phyloP scores from a whole-genome alignment of 2,888 invertebrate genomes.

The Ectropis crepuscularia region DNA sequence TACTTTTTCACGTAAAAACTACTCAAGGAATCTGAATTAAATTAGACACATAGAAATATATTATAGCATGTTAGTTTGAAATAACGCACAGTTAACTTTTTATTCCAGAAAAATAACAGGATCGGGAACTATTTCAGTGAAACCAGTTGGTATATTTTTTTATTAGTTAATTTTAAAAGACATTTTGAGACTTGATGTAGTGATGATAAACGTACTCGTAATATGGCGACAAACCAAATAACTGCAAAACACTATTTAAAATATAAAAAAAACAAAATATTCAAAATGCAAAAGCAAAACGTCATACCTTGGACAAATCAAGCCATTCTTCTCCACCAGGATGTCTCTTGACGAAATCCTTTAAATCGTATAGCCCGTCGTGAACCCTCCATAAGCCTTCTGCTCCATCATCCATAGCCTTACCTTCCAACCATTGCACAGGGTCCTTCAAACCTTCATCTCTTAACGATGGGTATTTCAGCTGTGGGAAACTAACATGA shows the following conservation, averaged over 20 bases:
- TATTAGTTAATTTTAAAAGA: too few relatives aligned
- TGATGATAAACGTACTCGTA: too few relatives aligned
- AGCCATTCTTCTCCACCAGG: conserved; percentile 94
- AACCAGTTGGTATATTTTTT: too few relatives aligned
- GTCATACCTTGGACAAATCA: conserved; percentile 85
- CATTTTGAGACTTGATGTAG: too few relatives aligned
- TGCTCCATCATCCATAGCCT: conserved; percentile 88
- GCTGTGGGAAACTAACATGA: conserved; percentile 76
- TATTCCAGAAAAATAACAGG: too few relatives aligned
- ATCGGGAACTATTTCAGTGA: too few relatives aligned
- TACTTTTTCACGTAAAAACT: too few relatives aligned
- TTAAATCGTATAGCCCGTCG: conserved; percentile 93
- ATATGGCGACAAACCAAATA: neutral
- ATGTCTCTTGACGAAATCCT: conserved; percentile 90
- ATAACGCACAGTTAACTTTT: too few relatives aligned
- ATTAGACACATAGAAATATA: too few relatives aligned
- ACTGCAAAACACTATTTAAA: neutral
- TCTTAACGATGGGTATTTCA: conserved; percentile 79
- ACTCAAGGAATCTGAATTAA: too few relatives aligned
- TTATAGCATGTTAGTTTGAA: too few relatives aligned
- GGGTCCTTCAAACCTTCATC: conserved; percentile 65
- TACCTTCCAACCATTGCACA: conserved; percentile 86
- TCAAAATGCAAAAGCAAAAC: neutral
- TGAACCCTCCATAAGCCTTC: conserved; percentile 91
- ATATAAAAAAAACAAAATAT: neutral